Base-by-base conservation (phyloP, 2,113 vertebrate genomes). In the Electrona antarctica region DNA sequence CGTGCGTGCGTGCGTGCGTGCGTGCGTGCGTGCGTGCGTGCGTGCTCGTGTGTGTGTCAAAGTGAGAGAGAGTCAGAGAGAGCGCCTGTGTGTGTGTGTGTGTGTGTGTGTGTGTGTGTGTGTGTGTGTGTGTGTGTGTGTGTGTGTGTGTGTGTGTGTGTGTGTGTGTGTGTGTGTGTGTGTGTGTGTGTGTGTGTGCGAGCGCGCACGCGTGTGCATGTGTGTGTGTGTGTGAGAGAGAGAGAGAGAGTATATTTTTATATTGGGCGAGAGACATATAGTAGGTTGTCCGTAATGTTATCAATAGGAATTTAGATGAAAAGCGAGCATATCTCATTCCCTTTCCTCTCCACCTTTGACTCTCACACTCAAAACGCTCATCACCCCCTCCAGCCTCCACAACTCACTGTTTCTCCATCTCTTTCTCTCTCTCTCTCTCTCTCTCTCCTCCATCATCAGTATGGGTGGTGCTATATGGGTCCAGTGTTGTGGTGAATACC, bases 401-500 rank as follows among this genome's bases (percentile, higher is more conserved):
- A 41, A 77, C 68, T 71, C 41, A 69, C 33, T 60, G 3, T 74
- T 64, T 29, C 47, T 64, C 54, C 52, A 60, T 51, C 58, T 49
- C 49, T 51, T 11, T 60, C 54, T 48, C 57, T 52, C 69, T 57
- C 56, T 47, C 60, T 63, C 69, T 46, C 54, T 76, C 46, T 51
- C 49, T 74, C 29, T 33, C 55, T 79, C 61, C 76, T 84, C 74
- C 78, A 58, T n/a, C 49, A 12, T 87, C 94, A 88, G 91, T 93
- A 93, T 97, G 94, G 95, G 96, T 97, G 96, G 95, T 89, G 84
- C 83, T 84, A 41, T 41, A 41, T 41, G 66, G 89, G 90, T 90
- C 81, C 73, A 87, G 91, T 92, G 93, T 91, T 87, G 94, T 91
- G 91, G 89, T 95, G 95, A 96, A 98, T 95, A 95, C 94, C 94